Evolutionary conservation across 1,140 invertebrate species (phyloP), one percentile per base, ranked within the genome.

Genomic region (Melanaphis sacchari): DNA sequence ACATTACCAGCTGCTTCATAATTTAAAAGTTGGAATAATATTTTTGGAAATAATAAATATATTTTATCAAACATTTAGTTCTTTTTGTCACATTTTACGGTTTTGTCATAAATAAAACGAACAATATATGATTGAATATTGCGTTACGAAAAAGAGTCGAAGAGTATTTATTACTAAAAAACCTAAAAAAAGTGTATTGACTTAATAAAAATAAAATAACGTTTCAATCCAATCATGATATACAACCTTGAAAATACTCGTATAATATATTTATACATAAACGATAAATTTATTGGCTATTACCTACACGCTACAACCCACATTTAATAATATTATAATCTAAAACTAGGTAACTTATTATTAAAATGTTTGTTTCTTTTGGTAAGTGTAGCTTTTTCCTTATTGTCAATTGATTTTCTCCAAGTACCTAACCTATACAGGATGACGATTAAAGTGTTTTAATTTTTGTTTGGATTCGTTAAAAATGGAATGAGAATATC

Each of bases 21-120:
- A 76, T 76, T 76, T 76, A n/a, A 76, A 76, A 76, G 59, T 76
- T n/a, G 59, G n/a, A 76, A 76, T 76, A n/a, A 76, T n/a, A 76
- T 76, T 76, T 76, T 76, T n/a, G n/a, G n/a, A 76, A 36, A n/a
- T 36, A 76, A 76, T 76, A 76, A 76, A 76, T n/a, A 36, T 76
- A n/a, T 36, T 36, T n/a, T n/a, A n/a, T 76, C 59, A 15, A n/a
- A 76, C n/a, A 76, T n/a, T 18, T 76, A n/a, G n/a, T n/a, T 15
- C 15, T 76, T 76, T 76, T 76, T 76, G 59, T 76, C 59, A 76
- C 59, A n/a, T 76, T 76, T 76, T 76, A 76, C 59, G 31, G n/a
- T 76, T 76, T 76, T 18, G 3, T 76, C 31, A n/a, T 76, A 76
- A 76, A 76, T 76, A 76, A 76, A n/a, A n/a, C n/a, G 59, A 76